Percentiles rank a stretch among this genome's conserved stretches.
phyloP scores from a whole-genome alignment of 2,797 vertebrate genomes.

The Galaxias olidus region DNA sequence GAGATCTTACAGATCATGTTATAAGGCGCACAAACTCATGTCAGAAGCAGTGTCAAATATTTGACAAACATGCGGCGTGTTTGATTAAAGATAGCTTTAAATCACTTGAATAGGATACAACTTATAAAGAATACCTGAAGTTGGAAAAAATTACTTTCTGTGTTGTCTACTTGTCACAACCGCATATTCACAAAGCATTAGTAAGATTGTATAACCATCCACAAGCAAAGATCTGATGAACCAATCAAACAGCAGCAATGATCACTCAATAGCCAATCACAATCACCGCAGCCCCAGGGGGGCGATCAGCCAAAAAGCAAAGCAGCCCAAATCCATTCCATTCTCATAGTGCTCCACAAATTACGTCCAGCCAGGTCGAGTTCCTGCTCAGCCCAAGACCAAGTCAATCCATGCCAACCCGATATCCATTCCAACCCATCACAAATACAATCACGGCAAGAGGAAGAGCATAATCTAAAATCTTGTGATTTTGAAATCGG shows the following conservation, averaged over 20 bases:
- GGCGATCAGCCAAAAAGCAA: not conserved
- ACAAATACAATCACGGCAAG: not conserved
- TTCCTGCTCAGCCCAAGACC: not conserved
- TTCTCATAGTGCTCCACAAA: not conserved
- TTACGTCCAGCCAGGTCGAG: not conserved
- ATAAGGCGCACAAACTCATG: too few species aligned
- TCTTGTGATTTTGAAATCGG: slow-evolving; percentile 48
- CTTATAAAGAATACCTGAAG: too few species aligned
- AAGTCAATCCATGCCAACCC: not conserved
- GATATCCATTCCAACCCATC: not conserved
- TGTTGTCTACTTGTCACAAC: too few species aligned
- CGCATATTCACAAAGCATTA: too few species aligned
- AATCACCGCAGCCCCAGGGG: not conserved
- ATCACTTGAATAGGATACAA: too few species aligned
- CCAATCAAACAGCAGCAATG: not conserved
- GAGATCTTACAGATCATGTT: too few species aligned
- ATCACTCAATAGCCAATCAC: not conserved
- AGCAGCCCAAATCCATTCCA: not conserved
- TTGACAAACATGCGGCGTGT: too few species aligned
- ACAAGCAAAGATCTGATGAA: not conserved
- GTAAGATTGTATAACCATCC: not conserved
- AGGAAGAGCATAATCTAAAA: slow-evolving; percentile 18
- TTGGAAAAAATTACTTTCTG: too few species aligned
- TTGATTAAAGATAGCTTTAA: too few species aligned
- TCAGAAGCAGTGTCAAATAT: too few species aligned